phyloP scores from a whole-genome alignment of 2,113 vertebrate species.

The Falcunculus frontatus region DNA sequence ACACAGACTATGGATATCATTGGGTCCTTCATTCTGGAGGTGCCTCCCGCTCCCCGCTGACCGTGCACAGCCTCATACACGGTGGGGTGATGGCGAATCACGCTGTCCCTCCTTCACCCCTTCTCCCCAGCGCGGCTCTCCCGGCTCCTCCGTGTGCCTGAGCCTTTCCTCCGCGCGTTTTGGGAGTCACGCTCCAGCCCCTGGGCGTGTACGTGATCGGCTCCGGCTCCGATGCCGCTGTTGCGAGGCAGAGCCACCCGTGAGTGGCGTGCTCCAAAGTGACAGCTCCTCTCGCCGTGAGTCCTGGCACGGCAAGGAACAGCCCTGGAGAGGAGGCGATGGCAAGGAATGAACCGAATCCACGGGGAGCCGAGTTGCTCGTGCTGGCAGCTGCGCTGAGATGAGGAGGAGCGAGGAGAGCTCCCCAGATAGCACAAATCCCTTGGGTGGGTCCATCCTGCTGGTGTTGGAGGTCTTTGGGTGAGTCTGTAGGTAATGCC shows the following conservation, averaged over 20 bases:
- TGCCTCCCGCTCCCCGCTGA: background rate
- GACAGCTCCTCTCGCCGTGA: background rate
- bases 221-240: background rate
- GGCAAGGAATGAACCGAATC: background rate
- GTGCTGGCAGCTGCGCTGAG: background rate
- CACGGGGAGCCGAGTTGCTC: fast-evolving
- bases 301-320: background rate
- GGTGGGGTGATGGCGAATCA: background rate
- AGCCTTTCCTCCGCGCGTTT: background rate
- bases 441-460: background rate
- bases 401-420: background rate
- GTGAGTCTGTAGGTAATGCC: background rate
- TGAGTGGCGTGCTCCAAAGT: background rate
- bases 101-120: background rate
- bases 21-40: background rate
- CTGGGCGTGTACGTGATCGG: background rate
- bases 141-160: fast-evolving
- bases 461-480: fast-evolving
- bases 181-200: background rate
- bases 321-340: background rate
- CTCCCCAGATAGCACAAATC: background rate
- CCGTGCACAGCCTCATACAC: fast-evolving
- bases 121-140: fast-evolving
- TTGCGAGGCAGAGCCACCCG: background rate
- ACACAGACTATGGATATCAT: fast-evolving